Conservation (phyloP, 1,140 invertebrate genomes). For the Limonius californicus region DNA sequence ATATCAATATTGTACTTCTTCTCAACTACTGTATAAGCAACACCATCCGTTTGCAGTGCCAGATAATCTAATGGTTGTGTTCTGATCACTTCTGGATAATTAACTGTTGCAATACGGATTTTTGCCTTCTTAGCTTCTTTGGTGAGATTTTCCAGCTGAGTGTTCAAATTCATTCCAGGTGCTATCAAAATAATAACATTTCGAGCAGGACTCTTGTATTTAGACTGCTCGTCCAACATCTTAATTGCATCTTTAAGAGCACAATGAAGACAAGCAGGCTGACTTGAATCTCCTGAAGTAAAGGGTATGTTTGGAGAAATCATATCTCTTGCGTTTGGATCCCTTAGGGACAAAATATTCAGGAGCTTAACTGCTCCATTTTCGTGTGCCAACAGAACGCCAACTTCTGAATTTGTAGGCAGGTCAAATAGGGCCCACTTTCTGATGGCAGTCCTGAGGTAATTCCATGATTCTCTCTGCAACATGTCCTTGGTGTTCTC, state of each 20-base stretch:
- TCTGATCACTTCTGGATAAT: slow-evolving; percentile 48
- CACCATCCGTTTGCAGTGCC: slow-evolving; percentile 48
- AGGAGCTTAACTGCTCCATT: slow-evolving; percentile 40
- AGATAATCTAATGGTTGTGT: slow-evolving; percentile 47
- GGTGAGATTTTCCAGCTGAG: slow-evolving; percentile 38
- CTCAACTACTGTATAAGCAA: slow-evolving; percentile 51
- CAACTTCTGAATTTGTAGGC: slow-evolving; percentile 50
- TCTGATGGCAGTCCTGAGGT: slow-evolving; percentile 53
- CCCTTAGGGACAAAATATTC: slow-evolving; percentile 34
- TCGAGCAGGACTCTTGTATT: slow-evolving; percentile 47
- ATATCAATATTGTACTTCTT: slow-evolving; percentile 51
- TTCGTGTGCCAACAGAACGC: slow-evolving; percentile 48
- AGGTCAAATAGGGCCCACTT: slow-evolving; percentile 56
- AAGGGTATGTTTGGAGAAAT: slow-evolving; percentile 53
- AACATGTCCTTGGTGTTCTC: slow-evolving; percentile 55
- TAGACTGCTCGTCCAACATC: slow-evolving; percentile 50
- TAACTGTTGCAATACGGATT: slow-evolving; percentile 50
- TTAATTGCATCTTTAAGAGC: slow-evolving; percentile 51
- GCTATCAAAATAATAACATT: slow-evolving; percentile 55
- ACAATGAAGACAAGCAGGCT: slow-evolving; percentile 51
- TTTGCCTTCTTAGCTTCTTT: slow-evolving; percentile 42
- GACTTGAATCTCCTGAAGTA: slow-evolving; percentile 47
- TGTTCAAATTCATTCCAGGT: slow-evolving; percentile 47
- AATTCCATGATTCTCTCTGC: slow-evolving; percentile 57
- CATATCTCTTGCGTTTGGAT: slow-evolving; percentile 43